Evolutionary conservation across 2,888 invertebrate genomes (phyloP).

Genomic region (Hymenopus coronatus): DNA sequence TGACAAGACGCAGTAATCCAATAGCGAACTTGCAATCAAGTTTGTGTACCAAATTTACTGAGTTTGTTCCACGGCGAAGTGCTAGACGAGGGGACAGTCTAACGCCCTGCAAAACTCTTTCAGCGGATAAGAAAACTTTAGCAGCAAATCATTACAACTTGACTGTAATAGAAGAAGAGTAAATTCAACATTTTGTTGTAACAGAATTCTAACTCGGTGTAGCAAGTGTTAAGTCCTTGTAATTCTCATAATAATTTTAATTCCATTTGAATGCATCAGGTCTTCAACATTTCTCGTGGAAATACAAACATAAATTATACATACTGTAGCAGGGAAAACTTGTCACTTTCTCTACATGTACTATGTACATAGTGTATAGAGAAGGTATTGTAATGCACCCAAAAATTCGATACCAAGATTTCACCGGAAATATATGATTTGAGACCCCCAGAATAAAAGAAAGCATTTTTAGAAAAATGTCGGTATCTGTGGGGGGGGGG

Average conservation of each 20-base stretch:
- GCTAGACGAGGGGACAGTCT: not conserved
- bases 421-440: no score
- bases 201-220: not conserved
- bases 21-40: not conserved
- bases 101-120: not conserved
- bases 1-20: not conserved
- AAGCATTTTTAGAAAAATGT: no score
- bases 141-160: not conserved
- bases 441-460: no score
- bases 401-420: no score
- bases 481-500: no score
- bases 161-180: not conserved
- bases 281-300: no score
- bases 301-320: no score
- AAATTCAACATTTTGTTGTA: not conserved
- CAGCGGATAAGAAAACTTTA: not conserved
- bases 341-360: no score
- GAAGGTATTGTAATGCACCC: no score
- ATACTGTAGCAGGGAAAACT: no score
- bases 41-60: not conserved
- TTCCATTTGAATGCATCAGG: not conserved
- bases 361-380: no score
- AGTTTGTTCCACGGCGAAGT: not conserved
- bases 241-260: not conserved
- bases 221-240: not conserved